These are phyloP conservation scores for Rambutsinella grinnellia DNA, from an alignment of 2,888 invertebrate genomes.

Conservation along the genomic window DNA sequence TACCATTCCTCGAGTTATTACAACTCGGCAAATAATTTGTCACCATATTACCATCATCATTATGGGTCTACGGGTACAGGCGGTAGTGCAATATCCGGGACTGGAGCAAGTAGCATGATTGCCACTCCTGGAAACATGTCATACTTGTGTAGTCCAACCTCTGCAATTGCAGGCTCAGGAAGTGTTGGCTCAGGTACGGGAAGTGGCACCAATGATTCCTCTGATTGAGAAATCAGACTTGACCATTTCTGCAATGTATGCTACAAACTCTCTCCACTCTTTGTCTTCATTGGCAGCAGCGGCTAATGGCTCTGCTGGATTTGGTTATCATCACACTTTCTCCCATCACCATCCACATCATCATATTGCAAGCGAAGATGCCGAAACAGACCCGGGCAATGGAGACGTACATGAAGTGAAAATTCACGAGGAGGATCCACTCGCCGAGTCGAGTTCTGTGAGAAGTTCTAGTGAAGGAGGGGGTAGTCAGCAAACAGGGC, in stretches of 20 bases:
- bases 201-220: slow-evolving; percentile 57
- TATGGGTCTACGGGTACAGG: slow-evolving; percentile 29
- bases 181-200: slow-evolving; percentile 18
- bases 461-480: slow-evolving; percentile 22
- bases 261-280: slow-evolving; percentile 50
- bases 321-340: slow-evolving; percentile 26
- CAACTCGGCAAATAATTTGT: slow-evolving; percentile 48
- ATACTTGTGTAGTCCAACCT: slow-evolving; percentile 38
- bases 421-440: slow-evolving; percentile 26
- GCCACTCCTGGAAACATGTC: slow-evolving; percentile 35
- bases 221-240: slow-evolving; percentile 64
- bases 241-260: slow-evolving; percentile 65
- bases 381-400: slow-evolving; percentile 28
- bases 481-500: slow-evolving; percentile 27
- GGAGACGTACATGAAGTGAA: slow-evolving; percentile 27
- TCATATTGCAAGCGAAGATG: slow-evolving; percentile 40
- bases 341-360: slow-evolving; percentile 28
- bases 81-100: slow-evolving; percentile 21
- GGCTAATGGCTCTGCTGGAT: slow-evolving; percentile 25
- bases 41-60: slow-evolving; percentile 51
- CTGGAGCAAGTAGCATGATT: slow-evolving; percentile 28
- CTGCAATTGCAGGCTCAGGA: background rate
- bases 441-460: slow-evolving; percentile 1
- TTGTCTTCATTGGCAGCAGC: slow-evolving; percentile 41
- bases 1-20: slow-evolving; percentile 62